Evolutionary conservation across 2,888 invertebrate species (phyloP).

Genomic region (Sminthurinus aureus): DNA sequence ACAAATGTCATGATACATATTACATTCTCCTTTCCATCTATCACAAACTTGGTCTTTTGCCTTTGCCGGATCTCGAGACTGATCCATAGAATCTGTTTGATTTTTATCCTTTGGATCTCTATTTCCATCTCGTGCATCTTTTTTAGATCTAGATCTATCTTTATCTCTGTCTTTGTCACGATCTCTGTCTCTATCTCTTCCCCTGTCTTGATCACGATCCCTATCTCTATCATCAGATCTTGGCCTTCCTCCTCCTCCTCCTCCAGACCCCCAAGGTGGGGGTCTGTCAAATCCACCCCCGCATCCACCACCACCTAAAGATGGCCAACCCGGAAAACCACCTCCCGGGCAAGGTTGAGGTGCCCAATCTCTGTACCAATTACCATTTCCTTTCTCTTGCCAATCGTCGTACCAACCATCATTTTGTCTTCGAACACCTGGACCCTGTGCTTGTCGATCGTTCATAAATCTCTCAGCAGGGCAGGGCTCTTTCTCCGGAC

Average conservation of each 20-base stretch:
- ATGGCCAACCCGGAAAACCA: not conserved
- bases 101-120: too few relatives aligned
- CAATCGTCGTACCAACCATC: conserved; percentile 3
- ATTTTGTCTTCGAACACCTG: not conserved
- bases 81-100: not conserved
- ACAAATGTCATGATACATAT: conserved; percentile 17
- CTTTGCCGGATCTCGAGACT: not conserved
- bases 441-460: not conserved
- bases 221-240: not conserved
- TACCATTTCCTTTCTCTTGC: not conserved
- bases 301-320: not conserved
- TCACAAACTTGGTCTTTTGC: not conserved
- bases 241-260: not conserved
- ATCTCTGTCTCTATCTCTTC: too few relatives aligned
- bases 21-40: conserved; percentile 4
- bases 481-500: too few relatives aligned
- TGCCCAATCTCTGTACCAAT: conserved; percentile 2
- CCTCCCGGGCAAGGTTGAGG: not conserved
- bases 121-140: too few relatives aligned
- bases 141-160: too few relatives aligned
- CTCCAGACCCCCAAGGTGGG: not conserved
- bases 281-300: not conserved
- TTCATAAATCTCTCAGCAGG: too few relatives aligned
- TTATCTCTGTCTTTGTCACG: too few relatives aligned
- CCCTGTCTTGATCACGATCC: too few relatives aligned